A percentile compares a stretch with the other conserved stretches of the same genome.
Evolutionary conservation across 1,140 invertebrate genomes (phyloP).

Genomic region (Scaptomyza hsui): DNA sequence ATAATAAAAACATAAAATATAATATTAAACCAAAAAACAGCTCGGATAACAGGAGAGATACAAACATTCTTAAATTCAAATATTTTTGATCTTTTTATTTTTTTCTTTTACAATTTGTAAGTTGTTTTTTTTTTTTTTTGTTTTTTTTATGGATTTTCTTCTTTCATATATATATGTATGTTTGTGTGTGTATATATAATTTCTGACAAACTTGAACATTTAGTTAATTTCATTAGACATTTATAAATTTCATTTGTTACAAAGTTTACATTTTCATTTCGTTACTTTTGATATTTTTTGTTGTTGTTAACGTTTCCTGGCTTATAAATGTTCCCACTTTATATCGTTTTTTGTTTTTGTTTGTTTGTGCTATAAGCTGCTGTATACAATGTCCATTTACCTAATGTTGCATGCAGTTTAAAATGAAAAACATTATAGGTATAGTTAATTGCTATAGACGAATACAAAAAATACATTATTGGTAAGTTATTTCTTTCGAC

Average conservation of each 20-base stretch:
- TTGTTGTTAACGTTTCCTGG: slow-evolving; percentile 52
- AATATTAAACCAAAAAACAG: too few relatives aligned
- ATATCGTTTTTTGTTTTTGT: slow-evolving; percentile 24
- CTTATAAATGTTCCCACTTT: slow-evolving; percentile 51
- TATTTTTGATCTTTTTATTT: not conserved
- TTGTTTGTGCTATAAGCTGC: slow-evolving; percentile 6
- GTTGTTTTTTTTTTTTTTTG: slow-evolving; percentile 58
- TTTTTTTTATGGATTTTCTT: slow-evolving; percentile 57
- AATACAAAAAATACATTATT: slow-evolving; percentile 33
- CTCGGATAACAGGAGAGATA: not conserved
- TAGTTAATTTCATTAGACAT: slow-evolving; percentile 74
- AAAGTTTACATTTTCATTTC: slow-evolving; percentile 47
- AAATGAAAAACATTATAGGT: slow-evolving; percentile 27
- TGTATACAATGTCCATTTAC: slow-evolving; percentile 23
- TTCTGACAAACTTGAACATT: slow-evolving; percentile 82
- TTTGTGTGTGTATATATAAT: slow-evolving; percentile 63
- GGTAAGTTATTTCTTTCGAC: slow-evolving; percentile 1
- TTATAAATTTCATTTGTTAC: slow-evolving; percentile 81
- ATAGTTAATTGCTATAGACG: slow-evolving; percentile 29
- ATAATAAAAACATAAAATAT: too few relatives aligned
- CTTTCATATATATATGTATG: slow-evolving; percentile 19
- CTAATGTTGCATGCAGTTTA: slow-evolving; percentile 7
- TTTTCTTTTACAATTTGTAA: slow-evolving; percentile 38
- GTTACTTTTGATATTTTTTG: slow-evolving; percentile 54
- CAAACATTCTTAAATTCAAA: slow-evolving; percentile 7